phyloP scores from a whole-genome alignment of 2,797 vertebrate species.

The Saxicola maurus region DNA sequence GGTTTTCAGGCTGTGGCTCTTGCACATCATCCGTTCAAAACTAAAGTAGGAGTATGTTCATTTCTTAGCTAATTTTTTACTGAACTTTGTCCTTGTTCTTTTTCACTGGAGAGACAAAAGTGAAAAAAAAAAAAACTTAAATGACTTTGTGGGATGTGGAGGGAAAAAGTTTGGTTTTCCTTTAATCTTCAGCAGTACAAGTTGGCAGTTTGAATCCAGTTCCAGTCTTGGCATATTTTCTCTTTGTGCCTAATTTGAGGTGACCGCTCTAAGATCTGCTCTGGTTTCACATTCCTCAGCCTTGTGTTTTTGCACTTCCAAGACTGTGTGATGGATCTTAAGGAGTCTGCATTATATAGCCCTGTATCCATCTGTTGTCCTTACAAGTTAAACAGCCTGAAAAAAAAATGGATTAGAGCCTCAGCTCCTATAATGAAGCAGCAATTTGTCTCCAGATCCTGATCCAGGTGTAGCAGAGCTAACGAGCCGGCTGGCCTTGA shows the following conservation, averaged over 20 bases:
- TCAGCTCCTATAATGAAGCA: slow-evolving; percentile 67
- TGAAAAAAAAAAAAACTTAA: background rate
- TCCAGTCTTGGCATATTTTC: slow-evolving; percentile 15
- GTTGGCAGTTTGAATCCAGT: background rate
- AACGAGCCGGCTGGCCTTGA: slow-evolving; percentile 61
- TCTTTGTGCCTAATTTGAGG: slow-evolving; percentile 33
- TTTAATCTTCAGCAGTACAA: slow-evolving; percentile 21
- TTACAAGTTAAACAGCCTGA: slow-evolving; percentile 65
- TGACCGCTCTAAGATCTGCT: slow-evolving; percentile 35
- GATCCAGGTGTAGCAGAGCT: slow-evolving; percentile 61
- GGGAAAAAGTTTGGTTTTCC: background rate
- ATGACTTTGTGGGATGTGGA: background rate
- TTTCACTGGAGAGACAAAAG: background rate
- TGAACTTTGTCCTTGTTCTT: background rate
- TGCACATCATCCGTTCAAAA: accelerated
- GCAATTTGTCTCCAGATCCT: slow-evolving; percentile 65
- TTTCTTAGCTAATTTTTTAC: background rate
- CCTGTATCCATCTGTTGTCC: slow-evolving; percentile 62
- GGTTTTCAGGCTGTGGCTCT: background rate
- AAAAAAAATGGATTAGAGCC: slow-evolving; percentile 64
- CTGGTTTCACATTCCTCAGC: slow-evolving; percentile 41
- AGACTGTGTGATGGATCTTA: slow-evolving; percentile 30
- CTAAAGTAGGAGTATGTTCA: background rate
- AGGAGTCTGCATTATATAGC: slow-evolving; percentile 46
- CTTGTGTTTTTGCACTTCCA: slow-evolving; percentile 16